Base-by-base conservation (phyloP, 2,113 vertebrate genomes). In the Syngnathoides biaculeatus region DNA sequence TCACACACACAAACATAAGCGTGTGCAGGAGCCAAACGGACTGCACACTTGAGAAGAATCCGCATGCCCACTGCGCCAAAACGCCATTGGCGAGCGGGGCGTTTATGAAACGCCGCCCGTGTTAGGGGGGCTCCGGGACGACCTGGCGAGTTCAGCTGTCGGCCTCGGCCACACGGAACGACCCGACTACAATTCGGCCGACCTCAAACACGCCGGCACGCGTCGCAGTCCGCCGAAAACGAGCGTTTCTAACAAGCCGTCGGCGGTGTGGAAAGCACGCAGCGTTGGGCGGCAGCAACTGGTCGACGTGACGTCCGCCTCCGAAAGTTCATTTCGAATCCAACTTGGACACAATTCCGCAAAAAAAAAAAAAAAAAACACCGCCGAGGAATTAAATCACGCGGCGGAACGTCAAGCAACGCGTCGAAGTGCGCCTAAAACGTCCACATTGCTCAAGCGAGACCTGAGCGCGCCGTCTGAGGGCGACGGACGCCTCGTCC, bases 261-360 rank as follows among this genome's bases (percentile, higher is more conserved):
- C 27, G 15, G 26, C 20, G 7, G 9, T 5, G 8, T 35, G 69
- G 53, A 24, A 64, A 72, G 65, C 1, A 38, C 17, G 15, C 57
- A 11, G 62, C 19, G 20, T 20, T 2, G 7, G 38, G 65, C 42
- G 56, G 40, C 22, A 43, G 24, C 30, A 55, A 65, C 35, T 39
- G 53, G 60, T 60, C 53, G 71, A 43, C 45, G 47, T 42, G 56
- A 72, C 65, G 22, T 66, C 48, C 27, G 4, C 8, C 52, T 59
- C 38, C n/a, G 73, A 82, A 86, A 86, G 84, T 86, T 83, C 11
- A 19, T 50, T 39, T 68, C 53, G 48, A 3, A 40, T 30, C 35
- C 8, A 58, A 73, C 50, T 22, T 0, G 8, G 27, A 26, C 5
- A 17, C 11, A 8, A 11, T 27, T 57, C 27, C 17, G n/a, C n/a